phyloP scores from a whole-genome alignment of 2,797 vertebrate species.

The Meriones psammophilus region DNA sequence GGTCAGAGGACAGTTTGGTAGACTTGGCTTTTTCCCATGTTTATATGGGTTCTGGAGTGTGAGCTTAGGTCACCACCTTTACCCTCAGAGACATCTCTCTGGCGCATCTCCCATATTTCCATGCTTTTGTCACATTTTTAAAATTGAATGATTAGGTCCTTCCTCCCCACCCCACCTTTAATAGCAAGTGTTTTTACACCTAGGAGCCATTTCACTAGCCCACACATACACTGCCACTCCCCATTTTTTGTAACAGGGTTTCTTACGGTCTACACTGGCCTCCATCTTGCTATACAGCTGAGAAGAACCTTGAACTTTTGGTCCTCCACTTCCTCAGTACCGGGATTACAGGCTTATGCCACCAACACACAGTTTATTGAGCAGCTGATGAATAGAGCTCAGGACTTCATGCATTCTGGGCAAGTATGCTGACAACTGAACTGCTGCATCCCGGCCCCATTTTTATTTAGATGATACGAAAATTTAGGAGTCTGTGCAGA shows the following conservation, averaged over 20 bases:
- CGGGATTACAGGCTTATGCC: not conserved
- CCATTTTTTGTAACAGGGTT: not conserved
- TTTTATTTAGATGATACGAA: conserved; percentile 50
- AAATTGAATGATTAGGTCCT: conserved; percentile 2
- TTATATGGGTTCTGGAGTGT: too few species aligned
- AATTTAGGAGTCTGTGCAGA: not conserved
- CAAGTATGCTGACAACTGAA: not conserved
- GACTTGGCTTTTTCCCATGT: not conserved
- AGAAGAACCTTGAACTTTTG: not conserved
- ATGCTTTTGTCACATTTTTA: not conserved
- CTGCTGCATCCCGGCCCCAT: not conserved
- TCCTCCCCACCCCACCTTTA: not conserved
- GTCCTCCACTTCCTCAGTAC: not conserved
- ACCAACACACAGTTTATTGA: not conserved
- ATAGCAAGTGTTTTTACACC: not conserved
- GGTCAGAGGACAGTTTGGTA: not conserved
- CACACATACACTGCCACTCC: too few species aligned
- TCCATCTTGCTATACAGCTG: not conserved
- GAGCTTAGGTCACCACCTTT: too few species aligned
- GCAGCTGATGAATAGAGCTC: not conserved
- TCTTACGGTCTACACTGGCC: too few species aligned
- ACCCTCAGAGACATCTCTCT: not conserved
- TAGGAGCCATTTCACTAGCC: not conserved
- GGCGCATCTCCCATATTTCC: not conserved
- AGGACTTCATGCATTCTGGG: not conserved